Percentiles rank a stretch among this genome's conserved stretches.
Conservation (phyloP, 35 echinoderm and acorn worm genomes). For the Patiria miniata region DNA sequence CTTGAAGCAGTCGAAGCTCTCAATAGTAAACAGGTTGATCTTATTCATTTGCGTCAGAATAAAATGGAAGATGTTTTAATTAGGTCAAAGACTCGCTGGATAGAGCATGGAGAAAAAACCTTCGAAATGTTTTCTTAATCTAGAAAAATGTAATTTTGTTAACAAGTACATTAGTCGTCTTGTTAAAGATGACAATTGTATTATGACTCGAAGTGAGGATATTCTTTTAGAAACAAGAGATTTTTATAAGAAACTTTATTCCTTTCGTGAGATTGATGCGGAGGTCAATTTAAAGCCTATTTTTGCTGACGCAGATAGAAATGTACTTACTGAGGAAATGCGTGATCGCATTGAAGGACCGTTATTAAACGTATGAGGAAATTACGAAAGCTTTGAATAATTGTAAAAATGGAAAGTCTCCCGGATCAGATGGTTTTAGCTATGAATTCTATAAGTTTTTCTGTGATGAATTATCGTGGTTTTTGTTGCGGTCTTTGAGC, state of each 20-base stretch:
- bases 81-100: constrained; percentile 25
- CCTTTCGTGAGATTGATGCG: constrained; percentile 1
- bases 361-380: constrained; percentile 31
- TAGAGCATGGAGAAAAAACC: constrained; percentile 43
- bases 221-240: not conserved
- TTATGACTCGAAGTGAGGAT: not conserved
- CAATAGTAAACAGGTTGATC: constrained; percentile 5
- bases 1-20: not conserved
- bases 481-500: constrained; percentile 22
- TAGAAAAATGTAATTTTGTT: constrained; percentile 44
- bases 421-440: constrained; percentile 45
- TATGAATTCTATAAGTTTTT: constrained; percentile 39
- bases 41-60: not conserved
- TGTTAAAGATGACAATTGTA: constrained; percentile 6
- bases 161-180: constrained; percentile 29
- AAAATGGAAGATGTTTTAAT: constrained; percentile 19
- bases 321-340: not conserved
- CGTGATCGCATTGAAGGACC: constrained; percentile 40
- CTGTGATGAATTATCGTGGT: not conserved
- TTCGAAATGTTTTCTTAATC: constrained; percentile 24
- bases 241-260: constrained; percentile 14
- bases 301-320: not conserved
- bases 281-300: not conserved
- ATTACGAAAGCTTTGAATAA: constrained; percentile 13
- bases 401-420: constrained; percentile 35